A percentile compares a stretch with the other conserved stretches of the same genome.
Conservation (phyloP, 2,888 invertebrate genomes). For the Eristalinus aeneus region DNA sequence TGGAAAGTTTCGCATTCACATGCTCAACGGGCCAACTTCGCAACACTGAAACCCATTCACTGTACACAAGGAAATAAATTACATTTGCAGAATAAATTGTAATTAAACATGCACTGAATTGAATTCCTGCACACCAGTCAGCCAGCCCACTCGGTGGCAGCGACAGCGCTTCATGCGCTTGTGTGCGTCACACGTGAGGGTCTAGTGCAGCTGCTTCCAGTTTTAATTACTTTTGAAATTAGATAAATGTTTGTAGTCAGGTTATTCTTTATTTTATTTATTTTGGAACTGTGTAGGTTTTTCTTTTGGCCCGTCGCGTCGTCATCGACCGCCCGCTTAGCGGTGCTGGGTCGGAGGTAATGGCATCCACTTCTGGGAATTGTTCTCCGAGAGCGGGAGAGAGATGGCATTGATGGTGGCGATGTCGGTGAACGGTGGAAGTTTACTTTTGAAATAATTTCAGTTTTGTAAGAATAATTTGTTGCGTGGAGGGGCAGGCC, state of each 20-base stretch:
- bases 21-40: slow-evolving; percentile 41
- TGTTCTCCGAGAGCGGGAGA: slow-evolving; percentile 11
- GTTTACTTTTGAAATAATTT: slow-evolving; percentile 44
- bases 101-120: slow-evolving; percentile 71
- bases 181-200: slow-evolving; percentile 14
- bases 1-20: slow-evolving; percentile 55
- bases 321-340: background rate
- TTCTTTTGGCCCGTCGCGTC: slow-evolving; percentile 22
- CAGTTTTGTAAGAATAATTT: slow-evolving; percentile 42
- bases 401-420: too few species aligned
- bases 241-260: slow-evolving; percentile 70
- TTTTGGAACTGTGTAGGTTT: slow-evolving; percentile 46
- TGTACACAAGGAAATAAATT: slow-evolving; percentile 67
- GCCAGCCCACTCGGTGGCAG: background rate
- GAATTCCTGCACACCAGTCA: slow-evolving; percentile 60
- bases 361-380: slow-evolving; percentile 44
- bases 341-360: slow-evolving; percentile 18
- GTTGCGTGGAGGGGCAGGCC: background rate
- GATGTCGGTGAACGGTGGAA: background rate
- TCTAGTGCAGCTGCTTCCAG: slow-evolving; percentile 67
- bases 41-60: slow-evolving; percentile 58
- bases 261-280: slow-evolving; percentile 61
- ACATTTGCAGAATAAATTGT: slow-evolving; percentile 70
- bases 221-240: slow-evolving; percentile 71
- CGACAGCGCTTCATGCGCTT: background rate